Evolutionary conservation across 1,140 invertebrate species (phyloP).

Genomic region (Aradophagus sp.): DNA sequence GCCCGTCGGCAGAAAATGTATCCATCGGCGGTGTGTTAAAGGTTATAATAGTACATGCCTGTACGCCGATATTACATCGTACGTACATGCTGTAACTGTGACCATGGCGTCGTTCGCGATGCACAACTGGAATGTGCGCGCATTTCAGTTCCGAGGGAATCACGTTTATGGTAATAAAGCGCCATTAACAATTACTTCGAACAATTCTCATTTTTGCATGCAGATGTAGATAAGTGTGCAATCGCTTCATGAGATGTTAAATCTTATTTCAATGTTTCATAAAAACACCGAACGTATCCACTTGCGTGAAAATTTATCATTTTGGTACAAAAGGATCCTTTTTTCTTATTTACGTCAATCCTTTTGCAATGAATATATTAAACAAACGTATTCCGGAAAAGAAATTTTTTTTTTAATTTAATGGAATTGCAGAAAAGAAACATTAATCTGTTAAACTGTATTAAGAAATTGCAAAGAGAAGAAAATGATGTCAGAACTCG

Average conservation of each 20-base stretch:
- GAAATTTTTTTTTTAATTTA: too few relatives aligned
- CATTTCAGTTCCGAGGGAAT: slow-evolving; percentile 44
- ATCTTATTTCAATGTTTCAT: too few relatives aligned
- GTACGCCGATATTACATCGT: slow-evolving; percentile 32
- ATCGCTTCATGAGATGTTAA: slow-evolving; percentile 12
- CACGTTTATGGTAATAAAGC: slow-evolving; percentile 52
- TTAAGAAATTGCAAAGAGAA: too few relatives aligned
- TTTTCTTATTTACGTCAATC: too few relatives aligned
- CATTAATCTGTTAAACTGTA: too few relatives aligned
- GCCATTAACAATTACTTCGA: slow-evolving; percentile 45
- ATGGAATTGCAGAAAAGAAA: too few relatives aligned
- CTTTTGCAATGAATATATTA: too few relatives aligned
- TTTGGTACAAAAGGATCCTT: too few relatives aligned
- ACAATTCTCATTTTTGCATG: slow-evolving; percentile 24
- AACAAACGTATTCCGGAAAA: too few relatives aligned
- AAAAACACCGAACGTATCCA: background rate
- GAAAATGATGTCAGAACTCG: too few relatives aligned
- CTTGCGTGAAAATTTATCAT: slow-evolving; percentile 1
- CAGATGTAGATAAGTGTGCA: slow-evolving; percentile 30
- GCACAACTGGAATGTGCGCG: slow-evolving; percentile 43
- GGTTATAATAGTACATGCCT: slow-evolving; percentile 50
- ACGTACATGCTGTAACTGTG: slow-evolving; percentile 37
- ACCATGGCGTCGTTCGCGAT: slow-evolving; percentile 46
- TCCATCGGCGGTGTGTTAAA: slow-evolving; percentile 43
- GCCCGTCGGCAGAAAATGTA: slow-evolving; percentile 41